Evolutionary conservation across 2,888 invertebrate genomes (phyloP), one percentile per base, ranked within the genome.

Genomic region (Acronicta aceris): DNA sequence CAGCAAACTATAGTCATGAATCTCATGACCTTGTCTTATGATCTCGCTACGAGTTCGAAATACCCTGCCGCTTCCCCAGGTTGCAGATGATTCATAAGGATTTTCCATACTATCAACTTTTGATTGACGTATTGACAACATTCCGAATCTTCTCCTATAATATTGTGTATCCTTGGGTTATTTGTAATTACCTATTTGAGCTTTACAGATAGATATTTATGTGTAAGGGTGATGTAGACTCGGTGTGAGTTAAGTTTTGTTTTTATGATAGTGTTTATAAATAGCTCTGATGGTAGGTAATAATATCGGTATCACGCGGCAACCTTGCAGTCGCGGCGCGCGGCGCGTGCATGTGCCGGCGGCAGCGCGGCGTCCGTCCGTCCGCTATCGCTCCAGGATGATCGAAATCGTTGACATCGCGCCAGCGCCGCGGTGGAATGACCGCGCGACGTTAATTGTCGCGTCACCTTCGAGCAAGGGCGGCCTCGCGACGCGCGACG

Each of bases 361-460:
- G 86, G 84, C 85, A 82, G 82, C 85, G 82, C 78, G 83, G 84
- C 86, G 87, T 86, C 86, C 87, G 84, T 81, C 81, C 87, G 86
- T 78, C 71, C 83, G 85, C 86, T 86, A 88, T 88, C 92, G 88
- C 85, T 76, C 79, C 89, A 85, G 90, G 89, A 86, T 89, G 91
- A 91, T 91, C 91, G 90, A 85, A 89, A 92, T 93, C 93, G 91
- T 93, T 93, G 94, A 92, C 93, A 90, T 81, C 91, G 90, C 89
- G 91, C 92, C 93, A 90, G 84, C 78, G 63, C 66, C 82, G 84
- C 86, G 83, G 90, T 82, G 91, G 88, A 91, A 91, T 91, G 91
- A 92, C 92, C 93, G 92, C 87, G 87, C 87, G 85, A 80, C 90
- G 91, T 89, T 93, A 93, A 93, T 93, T 93, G 91, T 88, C 92